Base-by-base conservation (phyloP, 2,888 invertebrate genomes). In the Agriotes lineatus region DNA sequence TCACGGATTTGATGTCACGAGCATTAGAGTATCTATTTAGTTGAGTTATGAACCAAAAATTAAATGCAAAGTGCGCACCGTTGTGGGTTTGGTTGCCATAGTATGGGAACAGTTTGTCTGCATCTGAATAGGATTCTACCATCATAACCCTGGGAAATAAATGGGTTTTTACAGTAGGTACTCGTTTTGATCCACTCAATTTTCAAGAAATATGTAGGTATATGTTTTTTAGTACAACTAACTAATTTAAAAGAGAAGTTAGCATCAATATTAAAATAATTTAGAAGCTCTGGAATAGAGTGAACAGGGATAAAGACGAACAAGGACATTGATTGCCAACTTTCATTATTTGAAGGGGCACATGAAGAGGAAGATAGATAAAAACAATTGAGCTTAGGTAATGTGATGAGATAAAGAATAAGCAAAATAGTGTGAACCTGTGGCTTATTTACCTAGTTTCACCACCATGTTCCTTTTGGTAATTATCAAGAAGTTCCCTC, bases 21-120 rank as follows among this genome's bases (percentile, higher is more conserved):
- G 92, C 90, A 39, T 86, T 86, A 0, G 92, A 91, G 0, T 82
- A 80, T 3, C 82, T 82, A 73, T 87, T 85, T 0, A 91, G 84
- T 71, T 90, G 87, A 25, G 86, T 85, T 58, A 94, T 90, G 12
- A 95, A 85, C 48, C 89, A 86, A 80, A 94, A 94, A 82, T 95
- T 95, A 79, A 94, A 94, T 0, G 94, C 91, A 80, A 95, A 89
- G 68, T 94, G 91, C 1, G 91, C 87, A 10, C 93, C 92, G 25
- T 75, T 48, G 14, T 67, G 72, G 30, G 84, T 81, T 0, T 85
- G 84, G 1, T 86, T 83, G 0, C 88, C 88, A 76, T 93, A 95
- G 80, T 91, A 95, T 45, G 83, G 87, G 84, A 91, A 88, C 0
- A 89, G 88, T 0, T 86, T 80, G 25, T 88, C 83, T 18, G 90